phyloP scores from a whole-genome alignment of 1,140 invertebrate genomes.

The Sitophilus oryzae region DNA sequence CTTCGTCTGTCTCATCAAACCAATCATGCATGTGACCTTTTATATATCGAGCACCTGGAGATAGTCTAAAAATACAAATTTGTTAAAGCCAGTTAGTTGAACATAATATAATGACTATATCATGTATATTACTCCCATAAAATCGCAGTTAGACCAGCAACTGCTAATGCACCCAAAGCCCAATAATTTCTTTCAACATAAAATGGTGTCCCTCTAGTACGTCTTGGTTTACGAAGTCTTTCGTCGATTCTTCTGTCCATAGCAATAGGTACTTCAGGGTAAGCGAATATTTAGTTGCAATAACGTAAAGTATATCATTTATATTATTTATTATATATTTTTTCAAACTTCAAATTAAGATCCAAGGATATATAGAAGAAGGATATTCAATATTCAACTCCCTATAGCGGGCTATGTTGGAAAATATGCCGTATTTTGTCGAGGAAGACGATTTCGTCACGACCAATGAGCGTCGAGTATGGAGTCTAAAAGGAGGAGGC shows the following conservation, averaged over 20 bases:
- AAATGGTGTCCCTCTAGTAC: slow-evolving; percentile 49
- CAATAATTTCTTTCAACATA: slow-evolving; percentile 43
- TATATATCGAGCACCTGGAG: slow-evolving; percentile 23
- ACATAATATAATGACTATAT: neutral
- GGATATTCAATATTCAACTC: too few relatives aligned
- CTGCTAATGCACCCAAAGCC: slow-evolving; percentile 34
- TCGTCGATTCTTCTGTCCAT: slow-evolving; percentile 37
- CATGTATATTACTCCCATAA: slow-evolving; percentile 34
- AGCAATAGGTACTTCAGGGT: too few relatives aligned
- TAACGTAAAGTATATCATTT: neutral
- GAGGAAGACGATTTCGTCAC: too few relatives aligned
- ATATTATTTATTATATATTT: too few relatives aligned
- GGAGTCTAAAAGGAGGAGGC: too few relatives aligned
- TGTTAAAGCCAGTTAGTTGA: neutral
- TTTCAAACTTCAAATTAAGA: too few relatives aligned
- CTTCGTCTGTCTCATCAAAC: slow-evolving; percentile 19
- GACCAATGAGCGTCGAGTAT: too few relatives aligned
- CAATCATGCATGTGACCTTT: slow-evolving; percentile 15
- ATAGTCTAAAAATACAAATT: slow-evolving; percentile 19
- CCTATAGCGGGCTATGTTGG: too few relatives aligned
- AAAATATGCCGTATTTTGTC: too few relatives aligned
- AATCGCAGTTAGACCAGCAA: slow-evolving; percentile 33
- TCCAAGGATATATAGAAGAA: too few relatives aligned
- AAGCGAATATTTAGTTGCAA: neutral
- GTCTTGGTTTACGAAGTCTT: slow-evolving; percentile 47